These are phyloP conservation scores for Pocillopora damicornis DNA, from an alignment of 64 coral and sea anemone species.

Conservation along the genomic window DNA sequence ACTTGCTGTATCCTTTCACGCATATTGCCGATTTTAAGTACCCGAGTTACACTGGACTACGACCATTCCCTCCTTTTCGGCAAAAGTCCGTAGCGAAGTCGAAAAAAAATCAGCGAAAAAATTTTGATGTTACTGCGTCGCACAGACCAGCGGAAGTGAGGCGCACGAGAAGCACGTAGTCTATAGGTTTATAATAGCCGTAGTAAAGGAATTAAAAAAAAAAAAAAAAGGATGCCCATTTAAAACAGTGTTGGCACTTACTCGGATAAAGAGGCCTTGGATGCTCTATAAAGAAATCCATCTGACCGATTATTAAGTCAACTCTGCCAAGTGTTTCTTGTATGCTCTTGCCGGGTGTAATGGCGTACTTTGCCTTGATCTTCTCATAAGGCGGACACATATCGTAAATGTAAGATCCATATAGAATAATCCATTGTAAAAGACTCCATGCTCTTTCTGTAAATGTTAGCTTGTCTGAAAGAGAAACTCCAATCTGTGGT, in stretches of 20 bases:
- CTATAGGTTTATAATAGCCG: no score
- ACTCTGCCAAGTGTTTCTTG: slow-evolving; percentile 22
- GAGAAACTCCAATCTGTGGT: background rate
- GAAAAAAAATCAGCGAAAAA: no score
- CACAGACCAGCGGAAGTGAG: no score
- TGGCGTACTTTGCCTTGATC: slow-evolving; percentile 24
- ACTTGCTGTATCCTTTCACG: no score
- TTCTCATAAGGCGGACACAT: background rate
- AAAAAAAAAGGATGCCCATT: no score
- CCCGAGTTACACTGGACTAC: no score
- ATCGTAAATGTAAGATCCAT: background rate
- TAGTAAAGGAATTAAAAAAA: no score
- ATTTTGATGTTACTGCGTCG: no score
- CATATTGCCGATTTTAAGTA: no score
- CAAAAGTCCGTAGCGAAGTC: no score
- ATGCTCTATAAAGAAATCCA: slow-evolving; percentile 10
- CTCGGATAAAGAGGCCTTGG: slow-evolving; percentile 29
- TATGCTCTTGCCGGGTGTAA: slow-evolving; percentile 25
- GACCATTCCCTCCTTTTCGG: no score
- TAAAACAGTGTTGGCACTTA: background rate
- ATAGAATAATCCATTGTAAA: background rate
- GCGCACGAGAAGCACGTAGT: no score
- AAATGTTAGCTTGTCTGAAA: background rate
- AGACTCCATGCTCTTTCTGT: slow-evolving; percentile 18
- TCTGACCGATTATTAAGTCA: slow-evolving; percentile 28